These are phyloP conservation scores for Palaemon carinicauda DNA, from an alignment of 1,140 invertebrate genomes.

Conservation along the genomic window DNA sequence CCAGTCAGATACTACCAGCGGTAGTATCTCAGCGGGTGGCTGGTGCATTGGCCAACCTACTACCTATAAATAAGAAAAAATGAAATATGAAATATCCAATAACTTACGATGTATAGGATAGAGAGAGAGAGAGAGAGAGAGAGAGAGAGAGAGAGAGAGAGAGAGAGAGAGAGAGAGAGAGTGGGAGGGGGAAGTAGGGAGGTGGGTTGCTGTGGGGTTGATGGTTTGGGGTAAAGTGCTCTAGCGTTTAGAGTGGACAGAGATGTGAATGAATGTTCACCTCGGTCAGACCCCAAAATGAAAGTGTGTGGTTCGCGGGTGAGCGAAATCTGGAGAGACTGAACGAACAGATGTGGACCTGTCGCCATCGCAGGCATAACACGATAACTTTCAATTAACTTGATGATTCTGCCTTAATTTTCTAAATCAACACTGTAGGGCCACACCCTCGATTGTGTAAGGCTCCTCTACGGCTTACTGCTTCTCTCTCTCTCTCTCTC, in stretches of 20 bases:
- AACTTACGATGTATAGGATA: no score
- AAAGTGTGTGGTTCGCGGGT: neutral
- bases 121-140: no score
- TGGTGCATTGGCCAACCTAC: no score
- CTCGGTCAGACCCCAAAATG: neutral
- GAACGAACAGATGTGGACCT: slow-evolving; percentile 29
- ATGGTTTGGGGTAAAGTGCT: neutral
- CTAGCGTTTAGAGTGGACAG: neutral
- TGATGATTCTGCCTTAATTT: slow-evolving; percentile 58
- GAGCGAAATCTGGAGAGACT: slow-evolving; percentile 13
- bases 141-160: no score
- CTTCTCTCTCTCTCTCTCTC: neutral
- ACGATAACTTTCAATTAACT: slow-evolving; percentile 59
- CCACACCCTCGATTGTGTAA: slow-evolving; percentile 51
- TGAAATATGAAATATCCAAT: no score
- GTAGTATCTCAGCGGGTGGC: no score
- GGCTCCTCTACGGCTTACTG: no score
- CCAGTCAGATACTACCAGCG: no score
- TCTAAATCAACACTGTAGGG: slow-evolving; percentile 57
- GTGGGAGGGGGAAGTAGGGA: no score
- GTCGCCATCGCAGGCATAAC: slow-evolving; percentile 21
- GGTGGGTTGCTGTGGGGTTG: neutral
- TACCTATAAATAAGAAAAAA: neutral
- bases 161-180: no score
- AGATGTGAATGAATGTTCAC: neutral